Evolutionary conservation across 1,140 invertebrate genomes (phyloP).

Genomic region (Hyles euphorbiae): DNA sequence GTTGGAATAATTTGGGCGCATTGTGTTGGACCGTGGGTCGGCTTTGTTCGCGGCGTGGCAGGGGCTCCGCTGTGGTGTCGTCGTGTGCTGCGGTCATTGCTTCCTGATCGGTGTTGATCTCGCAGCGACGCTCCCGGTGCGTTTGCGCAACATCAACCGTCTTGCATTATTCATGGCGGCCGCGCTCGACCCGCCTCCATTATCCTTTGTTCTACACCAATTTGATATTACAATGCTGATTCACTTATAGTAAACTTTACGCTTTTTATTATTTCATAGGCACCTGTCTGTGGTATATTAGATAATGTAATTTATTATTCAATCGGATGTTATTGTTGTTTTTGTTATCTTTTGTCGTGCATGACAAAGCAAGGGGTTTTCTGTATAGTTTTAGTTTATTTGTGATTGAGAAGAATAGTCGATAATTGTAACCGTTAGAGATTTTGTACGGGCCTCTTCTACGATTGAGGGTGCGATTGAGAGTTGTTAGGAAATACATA

Average conservation of each 20-base stretch:
- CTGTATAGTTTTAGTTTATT: too few relatives aligned
- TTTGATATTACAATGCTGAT: conserved; percentile 32
- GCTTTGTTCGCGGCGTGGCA: conserved; percentile 20
- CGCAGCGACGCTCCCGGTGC: conserved; percentile 25
- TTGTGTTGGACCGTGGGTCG: conserved; percentile 13
- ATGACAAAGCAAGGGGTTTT: too few relatives aligned
- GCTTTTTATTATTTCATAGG: not conserved
- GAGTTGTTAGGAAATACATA: too few relatives aligned
- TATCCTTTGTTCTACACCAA: conserved; percentile 43
- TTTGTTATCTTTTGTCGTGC: too few relatives aligned
- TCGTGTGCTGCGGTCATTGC: conserved; percentile 48
- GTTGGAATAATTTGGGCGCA: not conserved
- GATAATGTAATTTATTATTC: not conserved
- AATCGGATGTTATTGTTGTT: not conserved
- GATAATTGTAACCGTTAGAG: too few relatives aligned
- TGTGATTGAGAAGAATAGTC: too few relatives aligned
- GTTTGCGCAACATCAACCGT: conserved; percentile 33
- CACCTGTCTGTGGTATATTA: too few relatives aligned
- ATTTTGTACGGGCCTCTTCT: too few relatives aligned
- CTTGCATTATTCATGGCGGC: conserved; percentile 50
- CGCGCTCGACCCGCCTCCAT: conserved; percentile 25
- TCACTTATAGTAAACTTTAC: conserved; percentile 17
- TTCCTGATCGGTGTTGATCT: conserved; percentile 41
- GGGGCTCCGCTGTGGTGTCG: conserved; percentile 9
- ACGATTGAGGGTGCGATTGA: too few relatives aligned